Base-by-base conservation (phyloP, 2,888 invertebrate genomes). In the Drosophila kuntzei region DNA sequence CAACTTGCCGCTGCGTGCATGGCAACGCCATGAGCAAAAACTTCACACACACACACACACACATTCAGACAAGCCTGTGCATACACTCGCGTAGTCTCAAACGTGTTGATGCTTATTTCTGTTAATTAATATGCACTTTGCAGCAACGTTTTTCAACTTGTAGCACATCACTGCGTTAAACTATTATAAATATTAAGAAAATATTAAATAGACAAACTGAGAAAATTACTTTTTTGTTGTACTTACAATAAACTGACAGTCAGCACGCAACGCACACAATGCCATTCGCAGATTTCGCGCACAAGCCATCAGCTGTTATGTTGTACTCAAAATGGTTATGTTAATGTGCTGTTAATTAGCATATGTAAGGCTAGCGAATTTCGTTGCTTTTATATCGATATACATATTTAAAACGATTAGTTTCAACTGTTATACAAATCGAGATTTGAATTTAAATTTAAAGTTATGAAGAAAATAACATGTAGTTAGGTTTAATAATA, bases 401-500 rank as follows among this genome's bases (percentile, higher is more conserved):
- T n/a, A n/a, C n/a, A n/a, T n/a, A n/a, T n/a, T n/a, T n/a, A n/a
- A n/a, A n/a, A n/a, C n/a, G n/a, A n/a, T n/a, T n/a, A n/a, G n/a
- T n/a, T n/a, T n/a, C n/a, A n/a, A n/a, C n/a, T n/a, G n/a, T n/a
- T n/a, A n/a, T n/a, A n/a, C n/a, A n/a, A n/a, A n/a, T n/a, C n/a
- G n/a, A n/a, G n/a, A n/a, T 25, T 25, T 25, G 25, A 29, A 20
- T 6, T 37, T 5, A 6, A 32, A 9, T 11, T 3, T 2, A 2
- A 20, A 27, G 16, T 32, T 11, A 0, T 1, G 14, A 14, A n/a
- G 1, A 50, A 12, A 41, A 32, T 20, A 8, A 22, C 36, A 9
- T 11, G 25, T 8, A 16, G 6, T 8, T 82, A 85, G 82, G 88
- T 85, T 83, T 85, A 85, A 81, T 87, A 79, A 82, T 87, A 84